Percentiles rank a stretch among this genome's conserved stretches.
These are phyloP conservation scores for Teleogryllus occipitalis DNA, from an alignment of 1,140 invertebrate species.

Conservation along the genomic window DNA sequence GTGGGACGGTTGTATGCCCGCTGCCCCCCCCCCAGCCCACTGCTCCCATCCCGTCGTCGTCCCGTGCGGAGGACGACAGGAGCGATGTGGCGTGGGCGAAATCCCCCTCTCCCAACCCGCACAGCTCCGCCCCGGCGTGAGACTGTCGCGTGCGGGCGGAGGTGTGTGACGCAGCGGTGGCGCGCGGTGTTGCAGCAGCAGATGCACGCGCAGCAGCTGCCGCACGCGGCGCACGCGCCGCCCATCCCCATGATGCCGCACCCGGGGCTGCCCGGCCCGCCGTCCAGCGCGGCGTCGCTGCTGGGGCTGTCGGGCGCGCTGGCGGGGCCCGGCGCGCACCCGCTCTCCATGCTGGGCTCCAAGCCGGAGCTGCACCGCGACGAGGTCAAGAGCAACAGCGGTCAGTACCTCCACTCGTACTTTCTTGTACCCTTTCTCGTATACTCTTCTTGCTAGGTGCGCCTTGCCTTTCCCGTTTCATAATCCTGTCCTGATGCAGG, in stretches of 20 bases:
- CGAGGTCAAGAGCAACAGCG: conserved; percentile 56
- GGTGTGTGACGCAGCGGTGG: background rate
- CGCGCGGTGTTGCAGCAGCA: conserved; percentile 51
- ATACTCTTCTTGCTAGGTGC: conserved; percentile 57
- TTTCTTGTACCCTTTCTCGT: conserved; percentile 28
- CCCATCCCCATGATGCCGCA: conserved; percentile 64
- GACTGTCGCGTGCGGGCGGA: no score
- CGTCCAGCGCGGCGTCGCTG: conserved; percentile 42
- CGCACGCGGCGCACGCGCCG: conserved; percentile 62
- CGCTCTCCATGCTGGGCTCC: conserved; percentile 54
- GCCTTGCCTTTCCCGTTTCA: conserved; percentile 55
- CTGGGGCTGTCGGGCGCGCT: conserved; percentile 43
- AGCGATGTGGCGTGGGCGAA: background rate
- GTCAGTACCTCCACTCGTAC: conserved; percentile 38
- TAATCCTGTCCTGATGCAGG: no score
- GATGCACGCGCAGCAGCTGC: conserved; percentile 84
- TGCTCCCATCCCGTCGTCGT: no score
- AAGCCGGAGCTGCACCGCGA: conserved; percentile 66
- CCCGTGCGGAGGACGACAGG: no score
- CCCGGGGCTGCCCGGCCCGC: conserved; percentile 52
- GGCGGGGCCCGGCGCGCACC: conserved; percentile 50
- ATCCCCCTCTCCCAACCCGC: background rate
- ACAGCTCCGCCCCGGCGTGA: background rate
- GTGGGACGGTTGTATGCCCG: no score
- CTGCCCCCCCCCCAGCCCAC: no score